phyloP scores from a whole-genome alignment of 2,113 vertebrate genomes.

The Ctenomys sociabilis region DNA sequence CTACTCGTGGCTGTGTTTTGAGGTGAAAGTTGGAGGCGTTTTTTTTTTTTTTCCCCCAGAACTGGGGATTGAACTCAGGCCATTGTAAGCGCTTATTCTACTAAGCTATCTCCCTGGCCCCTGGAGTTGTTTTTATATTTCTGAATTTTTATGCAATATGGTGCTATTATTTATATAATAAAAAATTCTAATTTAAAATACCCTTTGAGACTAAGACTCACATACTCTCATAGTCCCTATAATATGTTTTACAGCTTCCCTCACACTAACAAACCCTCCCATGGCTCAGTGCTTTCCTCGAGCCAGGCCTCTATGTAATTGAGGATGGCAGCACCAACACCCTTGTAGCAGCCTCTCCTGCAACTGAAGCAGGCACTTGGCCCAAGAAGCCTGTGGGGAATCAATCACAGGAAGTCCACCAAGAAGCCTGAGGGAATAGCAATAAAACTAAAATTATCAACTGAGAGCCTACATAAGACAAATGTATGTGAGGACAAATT shows the following conservation, averaged over 20 bases:
- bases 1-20: neutral
- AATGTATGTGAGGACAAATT: conserved; percentile 54
- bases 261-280: neutral
- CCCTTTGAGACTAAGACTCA: neutral
- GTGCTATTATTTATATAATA: conserved; percentile 13
- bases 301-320: neutral
- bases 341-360: neutral
- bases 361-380: neutral
- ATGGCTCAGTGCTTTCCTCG: neutral
- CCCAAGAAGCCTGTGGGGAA: neutral
- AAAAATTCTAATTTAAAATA: conserved; percentile 16
- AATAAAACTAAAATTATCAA: conserved; percentile 58
- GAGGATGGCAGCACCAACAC: neutral
- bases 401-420: neutral
- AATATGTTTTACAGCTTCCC: neutral
- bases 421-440: neutral
- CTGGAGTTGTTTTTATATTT: neutral
- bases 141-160: neutral
- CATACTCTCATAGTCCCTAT: neutral
- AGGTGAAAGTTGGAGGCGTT: neutral
- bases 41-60: too few species aligned
- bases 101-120: too few species aligned
- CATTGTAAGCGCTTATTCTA: too few species aligned
- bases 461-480: conserved; percentile 63
- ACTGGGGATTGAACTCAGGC: too few species aligned